Evolutionary conservation across 2,888 invertebrate species (phyloP).

Genomic region (Zootermopsis nevadensis): DNA sequence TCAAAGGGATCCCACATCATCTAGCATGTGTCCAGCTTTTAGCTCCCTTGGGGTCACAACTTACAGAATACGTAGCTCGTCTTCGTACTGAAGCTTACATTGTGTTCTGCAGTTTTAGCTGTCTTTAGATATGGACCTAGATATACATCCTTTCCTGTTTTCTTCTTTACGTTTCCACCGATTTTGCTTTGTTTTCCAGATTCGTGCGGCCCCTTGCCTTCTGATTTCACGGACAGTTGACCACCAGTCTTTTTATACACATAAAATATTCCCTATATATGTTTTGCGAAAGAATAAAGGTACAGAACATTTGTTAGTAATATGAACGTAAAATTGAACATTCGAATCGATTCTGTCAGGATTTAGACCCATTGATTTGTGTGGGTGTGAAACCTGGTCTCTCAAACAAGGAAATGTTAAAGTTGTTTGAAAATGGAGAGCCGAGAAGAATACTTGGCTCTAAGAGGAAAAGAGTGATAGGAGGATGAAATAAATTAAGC

Average conservation of each 20-base stretch:
- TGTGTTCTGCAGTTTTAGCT: conserved; percentile 19
- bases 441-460: too few relatives aligned
- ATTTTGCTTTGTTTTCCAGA: conserved; percentile 30
- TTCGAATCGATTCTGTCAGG: too few relatives aligned
- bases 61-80: conserved; percentile 11
- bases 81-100: conserved; percentile 2
- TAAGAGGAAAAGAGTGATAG: too few relatives aligned
- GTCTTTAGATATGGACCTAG: conserved; percentile 14
- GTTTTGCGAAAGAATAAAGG: too few relatives aligned
- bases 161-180: conserved; percentile 24
- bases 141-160: neutral
- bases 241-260: neutral
- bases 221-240: conserved; percentile 37
- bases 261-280: neutral
- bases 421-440: too few relatives aligned
- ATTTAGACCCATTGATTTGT: too few relatives aligned
- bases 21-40: conserved; percentile 12
- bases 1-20: conserved; percentile 42
- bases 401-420: too few relatives aligned
- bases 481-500: too few relatives aligned
- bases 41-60: conserved; percentile 33
- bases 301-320: too few relatives aligned
- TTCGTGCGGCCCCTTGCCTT: neutral
- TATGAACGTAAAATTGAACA: too few relatives aligned
- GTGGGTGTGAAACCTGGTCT: too few relatives aligned